Evolutionary conservation across 2,888 invertebrate species (phyloP).

Genomic region (Cerceris ruficornis): DNA sequence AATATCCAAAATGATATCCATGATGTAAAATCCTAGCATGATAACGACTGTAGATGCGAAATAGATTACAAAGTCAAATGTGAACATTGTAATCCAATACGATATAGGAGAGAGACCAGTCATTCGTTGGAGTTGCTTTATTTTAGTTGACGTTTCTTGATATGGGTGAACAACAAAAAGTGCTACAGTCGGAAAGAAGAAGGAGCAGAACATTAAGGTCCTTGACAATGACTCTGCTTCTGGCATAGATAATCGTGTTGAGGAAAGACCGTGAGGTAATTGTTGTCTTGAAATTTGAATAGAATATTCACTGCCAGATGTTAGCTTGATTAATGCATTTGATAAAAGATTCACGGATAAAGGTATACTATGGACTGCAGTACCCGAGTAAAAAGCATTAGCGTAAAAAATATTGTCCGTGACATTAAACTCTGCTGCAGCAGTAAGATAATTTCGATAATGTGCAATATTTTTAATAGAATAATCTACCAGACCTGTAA

Average conservation of each 20-base stretch:
- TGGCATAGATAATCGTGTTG: constrained; percentile 17
- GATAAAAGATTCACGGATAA: constrained; percentile 83
- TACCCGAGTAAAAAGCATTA: constrained; percentile 83
- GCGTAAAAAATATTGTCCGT: constrained; percentile 64
- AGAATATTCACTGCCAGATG: constrained; percentile 67
- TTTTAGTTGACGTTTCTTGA: constrained; percentile 84
- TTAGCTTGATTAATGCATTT: constrained; percentile 80
- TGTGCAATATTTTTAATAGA: constrained; percentile 77
- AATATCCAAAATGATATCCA: constrained; percentile 70
- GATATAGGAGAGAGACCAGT: constrained; percentile 84
- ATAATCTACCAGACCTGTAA: constrained; percentile 81
- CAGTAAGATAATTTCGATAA: constrained; percentile 82
- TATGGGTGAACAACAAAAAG: constrained; percentile 85
- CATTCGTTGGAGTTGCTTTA: constrained; percentile 88
- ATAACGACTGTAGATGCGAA: constrained; percentile 69
- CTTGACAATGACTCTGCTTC: constrained; percentile 55
- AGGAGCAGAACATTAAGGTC: constrained; percentile 65
- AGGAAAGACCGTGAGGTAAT: constrained; percentile 65
- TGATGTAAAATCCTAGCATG: constrained; percentile 64
- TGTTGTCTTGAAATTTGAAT: constrained; percentile 70
- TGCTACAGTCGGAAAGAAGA: constrained; percentile 72
- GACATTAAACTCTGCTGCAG: constrained; percentile 82
- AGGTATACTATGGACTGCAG: constrained; percentile 83
- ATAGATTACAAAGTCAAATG: constrained; percentile 83
- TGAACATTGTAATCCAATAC: constrained; percentile 86